These are phyloP conservation scores for Microchrysa polita DNA, from an alignment of 2,888 invertebrate species.

Conservation along the genomic window DNA sequence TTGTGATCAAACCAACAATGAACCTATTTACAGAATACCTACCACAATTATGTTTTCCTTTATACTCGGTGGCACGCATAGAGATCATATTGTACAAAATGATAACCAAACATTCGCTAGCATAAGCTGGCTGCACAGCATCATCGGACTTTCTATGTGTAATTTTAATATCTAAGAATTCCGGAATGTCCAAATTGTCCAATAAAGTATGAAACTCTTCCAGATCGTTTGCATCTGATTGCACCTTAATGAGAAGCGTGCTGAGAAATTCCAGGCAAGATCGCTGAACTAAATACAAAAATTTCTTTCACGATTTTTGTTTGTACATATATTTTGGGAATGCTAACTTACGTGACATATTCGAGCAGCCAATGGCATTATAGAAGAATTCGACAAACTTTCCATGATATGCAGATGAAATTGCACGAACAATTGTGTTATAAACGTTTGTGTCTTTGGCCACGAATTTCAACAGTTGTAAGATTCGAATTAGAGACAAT, in stretches of 20 bases:
- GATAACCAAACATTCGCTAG: slow-evolving; percentile 23
- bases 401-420: neutral
- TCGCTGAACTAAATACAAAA: slow-evolving; percentile 40
- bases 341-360: slow-evolving; percentile 17
- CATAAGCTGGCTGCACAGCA: neutral
- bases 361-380: neutral
- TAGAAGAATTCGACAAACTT: slow-evolving; percentile 2
- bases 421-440: neutral
- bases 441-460: slow-evolving; percentile 9
- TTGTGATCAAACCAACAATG: neutral
- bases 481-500: neutral
- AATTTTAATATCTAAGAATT: neutral
- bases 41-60: slow-evolving; percentile 28
- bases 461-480: neutral
- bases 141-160: neutral
- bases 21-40: neutral
- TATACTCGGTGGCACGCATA: neutral
- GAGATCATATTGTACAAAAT: neutral
- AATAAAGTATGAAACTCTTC: slow-evolving; percentile 39
- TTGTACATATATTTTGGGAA: too few species aligned
- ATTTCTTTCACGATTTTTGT: neutral
- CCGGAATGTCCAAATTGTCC: slow-evolving; percentile 23
- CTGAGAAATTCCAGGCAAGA: slow-evolving; percentile 42
- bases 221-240: slow-evolving; percentile 38
- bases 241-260: slow-evolving; percentile 44